Conservation (phyloP, 2,797 vertebrate species). For the Trichosurus vulpecula region DNA sequence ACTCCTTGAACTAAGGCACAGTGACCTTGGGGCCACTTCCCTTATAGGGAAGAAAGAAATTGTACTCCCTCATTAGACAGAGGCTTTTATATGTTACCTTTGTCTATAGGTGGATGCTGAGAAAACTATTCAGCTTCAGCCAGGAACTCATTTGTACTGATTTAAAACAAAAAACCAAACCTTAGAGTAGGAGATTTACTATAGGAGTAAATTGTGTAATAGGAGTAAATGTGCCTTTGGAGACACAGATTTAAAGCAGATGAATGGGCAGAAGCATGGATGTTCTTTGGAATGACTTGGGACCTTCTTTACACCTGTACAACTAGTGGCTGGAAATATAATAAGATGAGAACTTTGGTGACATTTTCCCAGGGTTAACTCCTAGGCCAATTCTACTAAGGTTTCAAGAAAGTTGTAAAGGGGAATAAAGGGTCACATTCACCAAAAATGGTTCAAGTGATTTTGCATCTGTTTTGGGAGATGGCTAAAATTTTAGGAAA, state of each 20-base stretch:
- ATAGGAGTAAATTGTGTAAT: too few species aligned
- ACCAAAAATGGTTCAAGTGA: background rate
- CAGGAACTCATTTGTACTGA: conserved; percentile 3
- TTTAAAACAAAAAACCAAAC: background rate
- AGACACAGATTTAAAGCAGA: background rate
- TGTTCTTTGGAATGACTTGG: background rate
- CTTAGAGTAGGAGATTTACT: background rate
- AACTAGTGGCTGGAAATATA: conserved; percentile 5
- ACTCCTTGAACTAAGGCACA: conserved; percentile 48
- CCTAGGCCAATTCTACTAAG: background rate
- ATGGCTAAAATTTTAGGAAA: background rate
- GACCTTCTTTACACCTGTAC: conserved; percentile 2
- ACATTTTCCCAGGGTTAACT: background rate
- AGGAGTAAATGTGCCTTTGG: background rate
- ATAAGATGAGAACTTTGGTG: background rate
- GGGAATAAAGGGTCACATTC: background rate
- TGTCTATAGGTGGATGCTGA: conserved; percentile 26
- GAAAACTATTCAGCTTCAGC: conserved; percentile 40
- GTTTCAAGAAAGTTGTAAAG: background rate
- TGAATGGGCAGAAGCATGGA: background rate
- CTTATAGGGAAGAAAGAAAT: conserved; percentile 26
- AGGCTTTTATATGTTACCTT: conserved; percentile 15
- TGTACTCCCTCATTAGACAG: conserved; percentile 22
- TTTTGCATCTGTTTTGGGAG: conserved; percentile 20
- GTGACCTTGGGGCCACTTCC: conserved; percentile 28